Base-by-base conservation (phyloP, 2,113 vertebrate genomes). In the Eubucco bourcierii region DNA sequence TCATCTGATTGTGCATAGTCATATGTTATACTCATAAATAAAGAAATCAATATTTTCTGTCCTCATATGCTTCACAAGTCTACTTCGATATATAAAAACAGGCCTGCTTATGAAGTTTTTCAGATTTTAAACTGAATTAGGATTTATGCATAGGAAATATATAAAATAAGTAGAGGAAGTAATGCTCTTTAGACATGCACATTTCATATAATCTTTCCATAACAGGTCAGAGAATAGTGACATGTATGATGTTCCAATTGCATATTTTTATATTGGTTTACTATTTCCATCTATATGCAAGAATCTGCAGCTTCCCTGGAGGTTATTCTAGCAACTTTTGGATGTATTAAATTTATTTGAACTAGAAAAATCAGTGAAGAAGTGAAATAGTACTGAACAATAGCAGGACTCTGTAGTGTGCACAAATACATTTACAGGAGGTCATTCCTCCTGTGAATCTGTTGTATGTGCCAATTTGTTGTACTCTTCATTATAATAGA, bases 401-500 rank as follows among this genome's bases (percentile, higher is more conserved):
- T 4, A 78, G 25, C 28, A 83, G 18, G 44, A 41, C 28, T 63
- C 46, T 61, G 4, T 61, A 31, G 41, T 84, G 64, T 87, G 91
- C 91, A 80, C 72, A 87, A 90, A 94, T 34, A 60, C 12, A 75
- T 93, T 86, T 85, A 73, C 55, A 52, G 29, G 41, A 94, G 65
- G 65, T 82, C 6, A 4, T 75, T 95, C 60, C 50, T 90, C 27
- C 78, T 63, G 52, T 83, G 90, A 94, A 91, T 80, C 50, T 23
- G 39, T 39, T 66, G 50, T 60, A 89, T 23, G 3, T 44, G 44
- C 20, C 93, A 84, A 90, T 90, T 95, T 92, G 34, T 86, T 89
- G 16, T 31, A 73, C 23, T 89, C 34, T 92, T 95, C 84, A 89
- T 95, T 85, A 89, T 87, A 95, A 78, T 47, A 85, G 81, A 81